Evolutionary conservation across 2,113 vertebrate genomes (phyloP).

Genomic region (Panurus biarmicus): DNA sequence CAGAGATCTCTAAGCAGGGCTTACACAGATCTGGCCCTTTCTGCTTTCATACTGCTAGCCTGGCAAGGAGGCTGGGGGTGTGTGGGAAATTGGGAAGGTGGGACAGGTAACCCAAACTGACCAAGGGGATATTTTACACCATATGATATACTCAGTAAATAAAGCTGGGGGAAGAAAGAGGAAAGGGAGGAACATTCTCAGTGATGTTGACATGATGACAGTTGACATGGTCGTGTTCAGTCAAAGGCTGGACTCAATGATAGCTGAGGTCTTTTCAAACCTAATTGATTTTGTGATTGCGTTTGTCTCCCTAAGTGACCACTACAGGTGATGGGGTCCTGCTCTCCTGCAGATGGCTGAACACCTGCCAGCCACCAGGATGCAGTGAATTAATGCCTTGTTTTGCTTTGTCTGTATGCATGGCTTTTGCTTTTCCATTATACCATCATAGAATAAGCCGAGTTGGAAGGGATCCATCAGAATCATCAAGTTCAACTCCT

Average conservation of each 20-base stretch:
- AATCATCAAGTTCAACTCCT: not conserved
- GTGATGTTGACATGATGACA: not conserved
- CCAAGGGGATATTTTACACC: not conserved
- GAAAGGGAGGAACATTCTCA: not conserved
- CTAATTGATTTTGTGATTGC: not conserved
- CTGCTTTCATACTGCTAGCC: not conserved
- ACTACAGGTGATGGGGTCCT: not conserved
- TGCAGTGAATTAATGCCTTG: not conserved
- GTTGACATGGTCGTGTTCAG: not conserved
- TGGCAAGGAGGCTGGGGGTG: not conserved
- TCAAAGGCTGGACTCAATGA: not conserved
- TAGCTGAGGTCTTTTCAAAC: not conserved
- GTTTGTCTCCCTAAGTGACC: not conserved
- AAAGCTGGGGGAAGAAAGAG: not conserved
- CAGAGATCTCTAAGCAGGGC: not conserved
- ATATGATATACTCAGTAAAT: not conserved
- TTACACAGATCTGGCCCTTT: not conserved
- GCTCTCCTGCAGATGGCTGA: not conserved
- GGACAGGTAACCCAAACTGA: not conserved
- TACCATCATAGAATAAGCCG: accelerated
- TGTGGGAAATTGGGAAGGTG: accelerated
- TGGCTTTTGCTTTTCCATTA: not conserved
- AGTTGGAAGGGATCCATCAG: not conserved
- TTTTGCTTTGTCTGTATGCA: not conserved
- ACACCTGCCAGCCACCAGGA: not conserved